Evolutionary conservation across 2,113 vertebrate species (phyloP).

Genomic region (Oreochromis niloticus): DNA sequence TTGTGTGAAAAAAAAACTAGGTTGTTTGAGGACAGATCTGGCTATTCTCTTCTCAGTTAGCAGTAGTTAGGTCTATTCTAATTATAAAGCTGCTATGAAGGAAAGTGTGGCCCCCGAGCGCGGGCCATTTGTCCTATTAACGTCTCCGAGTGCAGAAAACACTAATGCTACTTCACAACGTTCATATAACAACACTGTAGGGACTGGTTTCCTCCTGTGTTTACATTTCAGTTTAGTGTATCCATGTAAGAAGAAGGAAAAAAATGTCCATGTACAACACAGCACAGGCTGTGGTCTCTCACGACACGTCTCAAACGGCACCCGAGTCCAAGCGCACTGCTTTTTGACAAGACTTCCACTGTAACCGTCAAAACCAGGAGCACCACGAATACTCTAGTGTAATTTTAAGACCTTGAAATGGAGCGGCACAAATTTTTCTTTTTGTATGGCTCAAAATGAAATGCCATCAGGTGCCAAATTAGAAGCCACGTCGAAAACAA

Average conservation of each 20-base stretch:
- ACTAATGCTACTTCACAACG: conserved; percentile 55
- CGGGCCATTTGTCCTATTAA: conserved; percentile 35
- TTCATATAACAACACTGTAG: conserved; percentile 50
- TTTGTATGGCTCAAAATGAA: background rate
- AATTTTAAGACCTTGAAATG: conserved; percentile 35
- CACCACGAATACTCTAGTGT: conserved; percentile 1
- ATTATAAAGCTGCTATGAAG: conserved; percentile 16
- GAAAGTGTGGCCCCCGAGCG: conserved; percentile 24
- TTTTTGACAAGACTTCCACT: background rate
- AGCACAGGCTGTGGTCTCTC: background rate
- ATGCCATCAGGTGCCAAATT: background rate
- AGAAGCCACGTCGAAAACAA: background rate
- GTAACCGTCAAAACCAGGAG: background rate
- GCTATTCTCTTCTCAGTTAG: conserved; percentile 32
- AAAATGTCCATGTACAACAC: conserved; percentile 28
- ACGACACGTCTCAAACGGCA: conserved; percentile 18
- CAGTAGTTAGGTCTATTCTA: conserved; percentile 39
- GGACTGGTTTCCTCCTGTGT: background rate
- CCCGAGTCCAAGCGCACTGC: background rate
- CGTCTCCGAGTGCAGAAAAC: conserved; percentile 44
- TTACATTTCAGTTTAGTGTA: conserved; percentile 44
- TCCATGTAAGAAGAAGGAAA: conserved; percentile 2
- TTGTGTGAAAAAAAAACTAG: conserved; percentile 17
- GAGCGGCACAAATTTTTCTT: conserved; percentile 5
- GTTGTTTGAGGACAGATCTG: conserved; percentile 7